phyloP scores from a whole-genome alignment of 2,888 invertebrate genomes.

The Galerucella calmariensis region DNA sequence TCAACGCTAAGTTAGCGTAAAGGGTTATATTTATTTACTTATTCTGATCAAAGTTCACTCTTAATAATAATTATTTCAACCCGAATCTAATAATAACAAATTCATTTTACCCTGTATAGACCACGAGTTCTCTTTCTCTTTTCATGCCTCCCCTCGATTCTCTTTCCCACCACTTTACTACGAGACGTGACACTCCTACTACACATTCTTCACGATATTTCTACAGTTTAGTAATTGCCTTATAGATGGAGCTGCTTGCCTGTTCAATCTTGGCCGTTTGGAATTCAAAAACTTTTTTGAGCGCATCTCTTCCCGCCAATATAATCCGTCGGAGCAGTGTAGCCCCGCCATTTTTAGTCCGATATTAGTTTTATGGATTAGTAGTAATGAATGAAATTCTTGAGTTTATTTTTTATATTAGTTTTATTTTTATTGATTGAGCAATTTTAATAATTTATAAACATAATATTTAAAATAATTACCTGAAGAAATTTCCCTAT shows the following conservation, averaged over 20 bases:
- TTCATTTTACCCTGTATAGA: slow-evolving; percentile 18
- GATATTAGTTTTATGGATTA: background rate
- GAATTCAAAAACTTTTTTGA: slow-evolving; percentile 10
- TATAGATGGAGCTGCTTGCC: slow-evolving; percentile 49
- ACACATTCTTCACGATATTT: slow-evolving; percentile 19
- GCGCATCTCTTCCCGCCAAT: slow-evolving; percentile 1
- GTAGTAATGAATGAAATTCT: background rate
- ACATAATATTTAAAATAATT: too few relatives aligned
- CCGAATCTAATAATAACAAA: background rate
- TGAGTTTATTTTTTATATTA: background rate
- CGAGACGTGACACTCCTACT: slow-evolving; percentile 50
- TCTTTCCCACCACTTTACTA: slow-evolving; percentile 45
- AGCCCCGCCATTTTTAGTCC: slow-evolving; percentile 9
- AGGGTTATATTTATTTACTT: background rate
- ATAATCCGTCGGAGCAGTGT: too few relatives aligned
- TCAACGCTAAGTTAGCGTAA: too few relatives aligned
- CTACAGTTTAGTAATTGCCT: slow-evolving; percentile 39
- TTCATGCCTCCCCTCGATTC: slow-evolving; percentile 48
- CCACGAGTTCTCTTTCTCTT: slow-evolving; percentile 36
- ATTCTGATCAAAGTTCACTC: slow-evolving; percentile 17
- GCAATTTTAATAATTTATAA: too few relatives aligned
- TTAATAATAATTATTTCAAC: background rate
- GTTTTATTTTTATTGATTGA: too few relatives aligned
- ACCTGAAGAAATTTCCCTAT: too few relatives aligned
- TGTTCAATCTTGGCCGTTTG: background rate